Percentiles rank a stretch among this genome's conserved stretches.
phyloP scores from a whole-genome alignment of 2,888 invertebrate genomes.

The Acrobasis suavella region DNA sequence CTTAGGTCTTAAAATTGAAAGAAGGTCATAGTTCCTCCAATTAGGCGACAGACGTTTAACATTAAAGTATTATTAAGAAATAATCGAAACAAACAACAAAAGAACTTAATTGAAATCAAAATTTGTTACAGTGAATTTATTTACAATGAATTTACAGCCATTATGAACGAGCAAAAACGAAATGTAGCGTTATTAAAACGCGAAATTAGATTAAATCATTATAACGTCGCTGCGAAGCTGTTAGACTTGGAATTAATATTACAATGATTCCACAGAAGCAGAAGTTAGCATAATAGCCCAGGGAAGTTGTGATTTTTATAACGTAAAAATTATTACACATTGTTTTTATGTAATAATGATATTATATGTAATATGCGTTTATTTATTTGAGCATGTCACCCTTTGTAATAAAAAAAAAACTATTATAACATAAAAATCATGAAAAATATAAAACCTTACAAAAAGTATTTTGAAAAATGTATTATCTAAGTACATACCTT shows the following conservation, averaged over 20 bases:
- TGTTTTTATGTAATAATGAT: no score
- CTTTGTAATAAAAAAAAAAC: no score
- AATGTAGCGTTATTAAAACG: conserved; percentile 36
- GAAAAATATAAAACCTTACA: no score
- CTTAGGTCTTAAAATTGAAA: not conserved
- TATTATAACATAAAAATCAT: no score
- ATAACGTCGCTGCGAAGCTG: conserved; percentile 44
- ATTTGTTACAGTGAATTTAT: not conserved
- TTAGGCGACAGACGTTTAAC: not conserved
- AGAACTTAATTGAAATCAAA: not conserved
- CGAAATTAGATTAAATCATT: conserved; percentile 39
- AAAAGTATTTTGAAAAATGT: no score
- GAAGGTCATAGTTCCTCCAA: not conserved
- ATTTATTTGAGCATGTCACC: no score
- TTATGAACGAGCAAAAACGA: conserved; percentile 24
- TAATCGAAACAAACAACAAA: not conserved
- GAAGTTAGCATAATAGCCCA: conserved; percentile 37
- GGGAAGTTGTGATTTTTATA: not conserved
- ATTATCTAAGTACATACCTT: no score
- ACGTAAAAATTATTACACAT: no score
- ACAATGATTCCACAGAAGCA: conserved; percentile 53
- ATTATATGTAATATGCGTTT: no score
- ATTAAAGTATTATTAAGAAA: not conserved
- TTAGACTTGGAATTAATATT: conserved; percentile 49
- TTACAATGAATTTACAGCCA: conserved; percentile 9